A percentile compares a stretch with the other conserved stretches of the same genome.
These are phyloP conservation scores for Tanytarsus gracilentus DNA, from an alignment of 2,888 invertebrate species.

Conservation along the genomic window DNA sequence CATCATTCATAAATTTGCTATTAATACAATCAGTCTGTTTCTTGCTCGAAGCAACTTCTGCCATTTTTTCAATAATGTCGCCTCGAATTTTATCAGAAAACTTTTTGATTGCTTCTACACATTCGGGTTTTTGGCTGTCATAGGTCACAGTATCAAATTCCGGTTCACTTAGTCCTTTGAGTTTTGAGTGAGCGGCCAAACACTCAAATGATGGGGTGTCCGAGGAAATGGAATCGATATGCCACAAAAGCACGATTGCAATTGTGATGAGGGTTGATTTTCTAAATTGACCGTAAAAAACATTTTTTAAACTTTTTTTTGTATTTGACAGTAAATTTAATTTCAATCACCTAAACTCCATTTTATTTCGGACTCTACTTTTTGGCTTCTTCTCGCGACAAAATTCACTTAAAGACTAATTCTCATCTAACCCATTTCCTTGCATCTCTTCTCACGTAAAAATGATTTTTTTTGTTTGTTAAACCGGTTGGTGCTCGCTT, in stretches of 20 bases:
- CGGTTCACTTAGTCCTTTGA: slow-evolving; percentile 15
- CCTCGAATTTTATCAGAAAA: slow-evolving; percentile 10
- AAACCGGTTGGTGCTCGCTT: slow-evolving; percentile 14
- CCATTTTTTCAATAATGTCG: slow-evolving; percentile 22
- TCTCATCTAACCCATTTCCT: slow-evolving; percentile 11
- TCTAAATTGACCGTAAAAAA: background rate
- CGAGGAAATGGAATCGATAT: background rate
- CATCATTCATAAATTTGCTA: slow-evolving; percentile 17
- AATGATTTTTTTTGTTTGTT: background rate
- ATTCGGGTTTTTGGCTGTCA: background rate
- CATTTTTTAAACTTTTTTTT: background rate
- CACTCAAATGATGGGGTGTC: slow-evolving; percentile 18
- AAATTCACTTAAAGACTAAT: slow-evolving; percentile 15
- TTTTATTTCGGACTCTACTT: background rate
- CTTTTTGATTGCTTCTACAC: background rate
- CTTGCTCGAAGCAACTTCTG: slow-evolving; percentile 5
- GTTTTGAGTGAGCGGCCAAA: slow-evolving; percentile 16
- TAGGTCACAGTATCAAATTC: slow-evolving; percentile 10
- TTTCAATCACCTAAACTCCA: background rate
- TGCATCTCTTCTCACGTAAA: background rate
- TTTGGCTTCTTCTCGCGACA: background rate
- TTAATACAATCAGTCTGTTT: slow-evolving; percentile 21
- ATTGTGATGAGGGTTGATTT: background rate
- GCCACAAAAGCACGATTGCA: background rate
- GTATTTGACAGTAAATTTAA: too few relatives aligned